These are phyloP conservation scores for Clusia tigrina DNA, from an alignment of 2,888 invertebrate species.

Conservation along the genomic window DNA sequence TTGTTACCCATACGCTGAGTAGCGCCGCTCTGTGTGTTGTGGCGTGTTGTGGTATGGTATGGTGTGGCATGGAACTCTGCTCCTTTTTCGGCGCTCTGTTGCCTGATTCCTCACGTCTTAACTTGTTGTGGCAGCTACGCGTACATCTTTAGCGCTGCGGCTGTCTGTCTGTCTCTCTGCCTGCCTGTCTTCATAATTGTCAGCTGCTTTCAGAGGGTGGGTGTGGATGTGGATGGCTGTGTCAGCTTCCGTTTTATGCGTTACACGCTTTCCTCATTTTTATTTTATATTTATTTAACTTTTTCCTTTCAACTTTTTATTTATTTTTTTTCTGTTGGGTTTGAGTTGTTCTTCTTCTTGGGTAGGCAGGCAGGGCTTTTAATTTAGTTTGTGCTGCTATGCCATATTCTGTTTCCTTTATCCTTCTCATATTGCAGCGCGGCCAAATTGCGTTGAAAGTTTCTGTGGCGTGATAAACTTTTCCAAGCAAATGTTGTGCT, in stretches of 20 bases:
- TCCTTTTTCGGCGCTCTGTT: constrained; percentile 5
- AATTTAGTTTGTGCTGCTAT: constrained; percentile 13
- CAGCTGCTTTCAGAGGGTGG: neutral
- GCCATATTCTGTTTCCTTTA: constrained; percentile 16
- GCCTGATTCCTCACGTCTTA: neutral
- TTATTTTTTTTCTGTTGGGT: constrained; percentile 3
- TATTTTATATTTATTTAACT: constrained; percentile 27
- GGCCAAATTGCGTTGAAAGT: neutral
- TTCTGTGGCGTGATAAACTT: neutral
- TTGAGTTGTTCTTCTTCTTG: neutral
- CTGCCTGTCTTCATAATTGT: neutral
- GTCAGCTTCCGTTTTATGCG: constrained; percentile 44
- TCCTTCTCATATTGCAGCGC: neutral
- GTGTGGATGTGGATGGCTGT: constrained; percentile 18
- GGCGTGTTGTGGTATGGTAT: neutral
- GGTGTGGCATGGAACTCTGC: neutral
- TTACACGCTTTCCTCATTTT: constrained; percentile 44
- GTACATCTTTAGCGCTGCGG: neutral
- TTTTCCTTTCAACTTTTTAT: neutral
- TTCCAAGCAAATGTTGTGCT: constrained; percentile 3
- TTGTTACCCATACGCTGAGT: neutral
- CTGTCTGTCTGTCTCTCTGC: neutral
- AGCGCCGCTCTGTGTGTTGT: neutral
- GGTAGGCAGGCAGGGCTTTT: too few species aligned
- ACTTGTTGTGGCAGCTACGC: neutral